These are phyloP conservation scores for Hartigia nigra DNA, from an alignment of 2,888 invertebrate genomes.

Conservation along the genomic window DNA sequence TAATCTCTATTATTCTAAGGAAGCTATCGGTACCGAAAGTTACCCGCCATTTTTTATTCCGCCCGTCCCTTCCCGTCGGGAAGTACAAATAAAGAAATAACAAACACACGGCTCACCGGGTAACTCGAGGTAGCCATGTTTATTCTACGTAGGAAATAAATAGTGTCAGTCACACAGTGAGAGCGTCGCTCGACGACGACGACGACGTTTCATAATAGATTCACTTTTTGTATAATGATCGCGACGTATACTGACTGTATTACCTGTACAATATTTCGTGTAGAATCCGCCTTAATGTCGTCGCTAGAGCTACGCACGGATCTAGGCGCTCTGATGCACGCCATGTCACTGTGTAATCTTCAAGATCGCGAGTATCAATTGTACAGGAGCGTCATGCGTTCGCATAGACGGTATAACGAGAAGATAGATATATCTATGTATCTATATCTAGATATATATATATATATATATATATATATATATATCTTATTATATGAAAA, in stretches of 20 bases:
- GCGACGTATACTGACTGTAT: background rate
- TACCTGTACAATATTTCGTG: slow-evolving; percentile 59
- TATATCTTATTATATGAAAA: background rate
- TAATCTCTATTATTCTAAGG: slow-evolving; percentile 26
- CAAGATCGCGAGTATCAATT: background rate
- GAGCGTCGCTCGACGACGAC: background rate
- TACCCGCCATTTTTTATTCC: background rate
- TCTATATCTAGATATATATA: too few species aligned
- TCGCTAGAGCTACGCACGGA: slow-evolving; percentile 82
- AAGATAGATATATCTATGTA: too few species aligned
- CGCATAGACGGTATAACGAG: background rate
- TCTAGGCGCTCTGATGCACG: slow-evolving; percentile 77
- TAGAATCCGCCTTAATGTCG: slow-evolving; percentile 72
- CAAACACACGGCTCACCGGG: background rate
- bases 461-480: too few species aligned
- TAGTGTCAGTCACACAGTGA: background rate
- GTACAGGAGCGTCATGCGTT: background rate
- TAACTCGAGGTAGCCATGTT: background rate
- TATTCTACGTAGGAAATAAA: background rate
- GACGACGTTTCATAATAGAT: background rate
- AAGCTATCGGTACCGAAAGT: background rate
- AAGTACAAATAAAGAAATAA: background rate
- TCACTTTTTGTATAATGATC: background rate
- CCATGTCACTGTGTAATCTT: slow-evolving; percentile 51
- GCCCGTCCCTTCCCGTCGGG: background rate